These are phyloP conservation scores for Drosophila sechellia DNA, from an alignment of 1,140 invertebrate species.

Conservation along the genomic window DNA sequence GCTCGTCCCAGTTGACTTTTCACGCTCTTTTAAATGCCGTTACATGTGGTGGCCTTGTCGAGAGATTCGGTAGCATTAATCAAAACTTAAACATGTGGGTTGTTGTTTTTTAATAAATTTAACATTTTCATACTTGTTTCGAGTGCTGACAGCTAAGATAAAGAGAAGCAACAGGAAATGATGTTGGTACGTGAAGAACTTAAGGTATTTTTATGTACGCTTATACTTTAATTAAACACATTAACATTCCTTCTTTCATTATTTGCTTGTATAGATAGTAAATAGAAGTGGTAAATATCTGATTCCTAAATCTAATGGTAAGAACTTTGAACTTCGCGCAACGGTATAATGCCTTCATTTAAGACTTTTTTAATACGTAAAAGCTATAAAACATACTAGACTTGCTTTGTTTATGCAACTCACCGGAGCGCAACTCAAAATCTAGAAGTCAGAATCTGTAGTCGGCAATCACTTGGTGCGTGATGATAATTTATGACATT, in stretches of 20 bases:
- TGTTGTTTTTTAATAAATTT: background rate
- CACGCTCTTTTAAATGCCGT: constrained; percentile 82
- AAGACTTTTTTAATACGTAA: background rate
- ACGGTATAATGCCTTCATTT: too few species aligned
- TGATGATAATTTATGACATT: constrained; percentile 73
- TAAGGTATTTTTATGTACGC: too few species aligned
- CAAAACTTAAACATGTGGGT: constrained; percentile 31
- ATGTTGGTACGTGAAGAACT: background rate
- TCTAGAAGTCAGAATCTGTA: constrained; percentile 27
- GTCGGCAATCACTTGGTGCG: constrained; percentile 16
- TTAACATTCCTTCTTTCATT: too few species aligned
- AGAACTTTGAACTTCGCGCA: too few species aligned
- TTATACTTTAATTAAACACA: too few species aligned
- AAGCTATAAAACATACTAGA: background rate
- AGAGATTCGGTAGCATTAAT: constrained; percentile 50
- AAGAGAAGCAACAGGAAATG: constrained; percentile 2
- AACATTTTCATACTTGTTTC: background rate
- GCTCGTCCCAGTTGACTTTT: constrained; percentile 78
- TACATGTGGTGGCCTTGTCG: constrained; percentile 33
- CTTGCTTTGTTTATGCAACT: constrained; percentile 15
- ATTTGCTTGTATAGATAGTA: too few species aligned
- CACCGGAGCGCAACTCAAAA: constrained; percentile 38
- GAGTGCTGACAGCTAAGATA: background rate
- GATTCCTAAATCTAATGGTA: too few species aligned
- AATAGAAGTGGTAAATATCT: too few species aligned